phyloP scores from a whole-genome alignment of 2,797 vertebrate genomes.

The Novumbra hubbsi region DNA sequence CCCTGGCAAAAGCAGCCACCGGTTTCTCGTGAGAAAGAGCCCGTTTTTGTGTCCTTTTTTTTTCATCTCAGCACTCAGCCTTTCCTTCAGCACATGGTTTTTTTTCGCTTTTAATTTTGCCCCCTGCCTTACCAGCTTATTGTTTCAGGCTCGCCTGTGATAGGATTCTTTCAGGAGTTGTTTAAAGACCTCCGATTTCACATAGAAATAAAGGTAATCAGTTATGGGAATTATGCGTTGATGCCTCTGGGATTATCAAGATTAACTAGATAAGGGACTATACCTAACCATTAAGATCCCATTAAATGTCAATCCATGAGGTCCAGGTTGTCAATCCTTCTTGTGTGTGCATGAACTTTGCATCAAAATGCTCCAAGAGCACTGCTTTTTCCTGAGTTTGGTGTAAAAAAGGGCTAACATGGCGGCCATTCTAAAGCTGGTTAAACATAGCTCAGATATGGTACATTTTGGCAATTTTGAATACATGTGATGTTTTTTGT shows the following conservation, averaged over 20 bases:
- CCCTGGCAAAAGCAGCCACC: conserved; percentile 41
- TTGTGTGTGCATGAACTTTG: conserved; percentile 6
- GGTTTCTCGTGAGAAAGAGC: conserved; percentile 56
- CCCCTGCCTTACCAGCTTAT: conserved; percentile 32
- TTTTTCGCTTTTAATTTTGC: not conserved
- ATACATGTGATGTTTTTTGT: not conserved
- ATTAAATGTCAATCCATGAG: conserved; percentile 10
- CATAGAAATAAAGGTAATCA: conserved; percentile 40
- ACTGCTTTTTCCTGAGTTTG: too few species aligned
- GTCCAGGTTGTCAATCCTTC: conserved; percentile 2
- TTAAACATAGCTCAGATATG: too few species aligned
- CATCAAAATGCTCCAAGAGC: too few species aligned
- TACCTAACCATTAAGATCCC: not conserved
- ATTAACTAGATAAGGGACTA: not conserved
- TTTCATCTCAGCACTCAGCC: conserved; percentile 22
- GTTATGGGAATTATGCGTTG: conserved; percentile 38
- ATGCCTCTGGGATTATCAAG: not conserved
- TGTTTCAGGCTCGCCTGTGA: conserved; percentile 51
- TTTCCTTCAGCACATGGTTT: conserved; percentile 22
- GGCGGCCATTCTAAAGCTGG: too few species aligned
- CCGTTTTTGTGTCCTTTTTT: conserved; percentile 20
- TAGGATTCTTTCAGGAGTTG: conserved; percentile 49
- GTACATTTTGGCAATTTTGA: too few species aligned
- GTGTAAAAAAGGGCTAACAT: too few species aligned
- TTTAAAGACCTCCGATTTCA: conserved; percentile 40